A percentile compares a stretch with the other conserved stretches of the same genome.
These are phyloP conservation scores for Eulemur rubriventer DNA, from an alignment of 2,797 vertebrate genomes.

Conservation along the genomic window DNA sequence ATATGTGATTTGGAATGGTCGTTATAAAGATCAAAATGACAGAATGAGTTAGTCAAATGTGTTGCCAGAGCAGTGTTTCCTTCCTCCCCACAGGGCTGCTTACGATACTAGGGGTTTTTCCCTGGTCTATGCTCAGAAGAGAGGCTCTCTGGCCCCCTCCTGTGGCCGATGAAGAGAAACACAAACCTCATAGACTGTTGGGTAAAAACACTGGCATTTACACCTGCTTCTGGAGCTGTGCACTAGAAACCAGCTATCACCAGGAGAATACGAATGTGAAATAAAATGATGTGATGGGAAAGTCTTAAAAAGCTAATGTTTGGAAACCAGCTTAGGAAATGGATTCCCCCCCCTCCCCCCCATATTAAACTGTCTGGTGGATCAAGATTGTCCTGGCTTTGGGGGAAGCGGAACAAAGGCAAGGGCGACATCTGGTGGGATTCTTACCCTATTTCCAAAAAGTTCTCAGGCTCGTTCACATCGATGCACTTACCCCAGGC, in stretches of 20 bases:
- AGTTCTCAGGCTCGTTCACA: background rate
- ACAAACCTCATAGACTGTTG: background rate
- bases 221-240: too few relatives aligned
- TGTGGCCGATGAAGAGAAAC: background rate
- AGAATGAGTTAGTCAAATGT: background rate
- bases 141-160: background rate
- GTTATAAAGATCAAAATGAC: background rate
- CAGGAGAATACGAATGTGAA: background rate
- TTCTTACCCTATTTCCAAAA: background rate
- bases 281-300: background rate
- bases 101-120: rapidly evolving
- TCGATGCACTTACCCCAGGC: too few relatives aligned
- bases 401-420: background rate
- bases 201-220: background rate
- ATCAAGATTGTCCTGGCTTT: background rate
- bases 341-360: rapidly evolving
- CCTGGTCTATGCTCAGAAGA: rapidly evolving
- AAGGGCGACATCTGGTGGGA: background rate
- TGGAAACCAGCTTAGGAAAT: background rate
- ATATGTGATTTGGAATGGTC: background rate
- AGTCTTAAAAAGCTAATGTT: background rate
- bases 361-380: background rate
- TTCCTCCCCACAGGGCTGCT: too few relatives aligned
- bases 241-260: background rate
- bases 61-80: background rate